Base-by-base conservation (phyloP, 2,888 invertebrate species). In the Athalia cordata region DNA sequence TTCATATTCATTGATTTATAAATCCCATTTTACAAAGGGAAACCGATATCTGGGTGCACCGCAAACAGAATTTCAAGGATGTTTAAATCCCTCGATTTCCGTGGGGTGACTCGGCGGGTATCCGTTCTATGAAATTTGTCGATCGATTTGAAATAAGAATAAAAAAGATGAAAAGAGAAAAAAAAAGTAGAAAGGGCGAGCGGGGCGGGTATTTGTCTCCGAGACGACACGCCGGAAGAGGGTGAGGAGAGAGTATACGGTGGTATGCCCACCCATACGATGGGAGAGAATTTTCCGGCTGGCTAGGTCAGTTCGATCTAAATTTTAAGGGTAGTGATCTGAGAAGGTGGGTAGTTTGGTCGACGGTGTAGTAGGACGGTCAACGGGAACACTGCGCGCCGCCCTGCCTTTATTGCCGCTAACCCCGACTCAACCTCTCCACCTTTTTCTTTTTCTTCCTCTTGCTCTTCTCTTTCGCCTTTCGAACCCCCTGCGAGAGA, bases 341-440 rank as follows among this genome's bases (percentile, higher is more conserved):
- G 62, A 67, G 47, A 61, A 13, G 66, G 67, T 59, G 50, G 66
- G 61, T 62, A 67, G 78, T 65, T 55, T 77, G 50, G 62, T 62
- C 72, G 55, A 77, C 68, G 75, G 57, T 72, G 50, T 59, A 57
- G 47, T 7, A 15, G 49, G 75, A 75, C 70, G 82, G 82, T 83
- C 83, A 82, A 78, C 70, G 72, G 82, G 83, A 83, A 78, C 79
- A 82, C 78, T 82, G 79, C 74, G 79, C 81, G 49, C 75, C 43
- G 43, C 59, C 81, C 77, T 78, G 81, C 82, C 85, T 85, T 86
- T 86, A 86, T 83, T 84, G 83, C 84, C 43, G 43, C 55, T 55
- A 45, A 13, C 70, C 47, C 47, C 29, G 8, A 11, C 45, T 11
- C 45, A 49, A 47, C 80, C 76, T 75, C 67, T 62, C 70, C 79